Percentiles rank a stretch among this genome's conserved stretches.
Conservation (phyloP, 2,797 vertebrate genomes). For the Onychomys leucogaster region DNA sequence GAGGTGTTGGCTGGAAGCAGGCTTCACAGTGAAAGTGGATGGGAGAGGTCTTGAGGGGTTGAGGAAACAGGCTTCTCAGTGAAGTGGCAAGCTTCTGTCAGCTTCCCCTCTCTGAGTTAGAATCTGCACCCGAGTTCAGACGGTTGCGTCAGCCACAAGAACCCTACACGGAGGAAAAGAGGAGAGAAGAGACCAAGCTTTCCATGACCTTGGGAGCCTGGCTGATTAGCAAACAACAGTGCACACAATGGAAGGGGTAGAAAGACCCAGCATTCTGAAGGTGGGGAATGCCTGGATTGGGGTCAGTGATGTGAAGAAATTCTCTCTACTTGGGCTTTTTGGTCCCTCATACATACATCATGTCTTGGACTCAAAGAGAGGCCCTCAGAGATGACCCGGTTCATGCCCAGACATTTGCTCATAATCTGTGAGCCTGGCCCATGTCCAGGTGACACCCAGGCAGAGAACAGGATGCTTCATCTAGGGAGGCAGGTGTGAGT, state of each 20-base stretch:
- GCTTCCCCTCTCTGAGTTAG: not conserved
- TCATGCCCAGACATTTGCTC: not conserved
- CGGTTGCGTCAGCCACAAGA: accelerated
- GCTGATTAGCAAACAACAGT: not conserved
- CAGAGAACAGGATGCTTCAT: not conserved
- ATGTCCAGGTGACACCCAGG: accelerated
- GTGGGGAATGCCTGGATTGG: not conserved
- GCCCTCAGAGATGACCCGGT: not conserved
- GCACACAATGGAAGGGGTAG: not conserved
- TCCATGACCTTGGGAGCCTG: not conserved
- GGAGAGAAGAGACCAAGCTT: not conserved
- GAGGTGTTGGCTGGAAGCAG: not conserved
- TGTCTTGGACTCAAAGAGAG: not conserved
- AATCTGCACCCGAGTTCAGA: not conserved
- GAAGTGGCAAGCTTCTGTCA: not conserved
- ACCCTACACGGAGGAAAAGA: not conserved
- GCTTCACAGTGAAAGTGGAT: not conserved
- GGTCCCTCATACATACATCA: not conserved
- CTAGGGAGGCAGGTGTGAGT: not conserved
- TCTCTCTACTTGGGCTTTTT: not conserved
- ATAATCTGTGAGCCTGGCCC: not conserved
- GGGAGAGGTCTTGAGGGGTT: not conserved
- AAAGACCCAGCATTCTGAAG: not conserved
- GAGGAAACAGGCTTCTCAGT: no score
- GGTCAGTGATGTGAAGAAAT: not conserved